Percentiles rank a stretch among this genome's conserved stretches.
Evolutionary conservation across 2,113 vertebrate genomes (phyloP).

Genomic region (Cercopithecus mona): DNA sequence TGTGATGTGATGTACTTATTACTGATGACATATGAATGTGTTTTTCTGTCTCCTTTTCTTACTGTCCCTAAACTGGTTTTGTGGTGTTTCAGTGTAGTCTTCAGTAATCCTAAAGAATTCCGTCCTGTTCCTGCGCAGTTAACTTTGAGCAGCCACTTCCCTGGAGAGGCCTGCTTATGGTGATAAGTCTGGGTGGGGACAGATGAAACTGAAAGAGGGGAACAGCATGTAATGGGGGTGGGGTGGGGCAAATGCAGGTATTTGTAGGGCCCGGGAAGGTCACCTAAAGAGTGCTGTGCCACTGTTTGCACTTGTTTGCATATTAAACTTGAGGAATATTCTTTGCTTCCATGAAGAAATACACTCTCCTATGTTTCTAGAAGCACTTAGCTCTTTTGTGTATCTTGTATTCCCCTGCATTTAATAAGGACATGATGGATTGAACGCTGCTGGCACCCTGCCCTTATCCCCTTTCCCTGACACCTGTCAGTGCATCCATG

Average conservation of each 20-base stretch:
- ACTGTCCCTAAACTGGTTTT: not conserved
- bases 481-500: not conserved
- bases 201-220: not conserved
- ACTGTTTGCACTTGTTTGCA: not conserved
- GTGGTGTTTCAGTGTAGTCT: not conserved
- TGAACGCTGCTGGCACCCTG: not conserved
- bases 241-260: not conserved
- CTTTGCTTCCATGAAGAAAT: not conserved
- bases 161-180: not conserved
- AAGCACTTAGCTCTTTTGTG: not conserved
- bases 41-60: not conserved
- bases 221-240: not conserved
- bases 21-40: not conserved
- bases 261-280: not conserved
- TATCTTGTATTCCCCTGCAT: not conserved
- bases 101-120: not conserved
- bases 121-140: not conserved
- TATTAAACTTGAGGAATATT: not conserved
- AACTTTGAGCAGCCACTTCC: not conserved
- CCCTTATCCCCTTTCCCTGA: not conserved
- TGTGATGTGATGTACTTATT: not conserved
- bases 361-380: not conserved
- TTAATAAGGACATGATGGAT: not conserved
- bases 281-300: not conserved
- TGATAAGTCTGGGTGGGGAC: too few relatives aligned